Conservation (phyloP, 2,888 invertebrate genomes). For the Diadegma fenestrale region DNA sequence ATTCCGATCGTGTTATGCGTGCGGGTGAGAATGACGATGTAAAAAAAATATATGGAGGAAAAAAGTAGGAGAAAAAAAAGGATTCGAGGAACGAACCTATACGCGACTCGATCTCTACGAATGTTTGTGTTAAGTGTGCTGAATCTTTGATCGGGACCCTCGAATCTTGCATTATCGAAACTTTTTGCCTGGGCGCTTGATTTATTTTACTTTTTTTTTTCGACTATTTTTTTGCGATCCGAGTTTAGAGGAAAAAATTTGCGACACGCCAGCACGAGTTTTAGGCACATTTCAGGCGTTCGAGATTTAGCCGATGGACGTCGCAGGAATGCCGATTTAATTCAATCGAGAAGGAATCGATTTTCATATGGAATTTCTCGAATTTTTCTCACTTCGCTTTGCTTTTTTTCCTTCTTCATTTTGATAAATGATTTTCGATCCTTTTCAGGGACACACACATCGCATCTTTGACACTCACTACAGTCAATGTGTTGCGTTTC, state of each 20-base stretch:
- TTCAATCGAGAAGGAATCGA: neutral
- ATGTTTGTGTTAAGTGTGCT: slow-evolving; percentile 57
- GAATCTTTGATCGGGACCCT: slow-evolving; percentile 36
- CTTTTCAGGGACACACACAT: slow-evolving; percentile 3
- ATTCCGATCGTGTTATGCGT: slow-evolving; percentile 80
- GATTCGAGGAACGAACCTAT: slow-evolving; percentile 47
- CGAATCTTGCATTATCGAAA: slow-evolving; percentile 41
- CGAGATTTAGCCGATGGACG: neutral
- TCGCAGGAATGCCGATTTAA: neutral
- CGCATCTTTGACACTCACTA: neutral
- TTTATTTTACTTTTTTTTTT: slow-evolving; percentile 22
- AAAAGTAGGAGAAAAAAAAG: slow-evolving; percentile 56
- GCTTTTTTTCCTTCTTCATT: neutral
- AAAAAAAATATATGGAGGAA: slow-evolving; percentile 66
- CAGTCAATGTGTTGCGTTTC: slow-evolving; percentile 14
- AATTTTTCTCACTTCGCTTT: neutral
- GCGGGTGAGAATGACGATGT: slow-evolving; percentile 76
- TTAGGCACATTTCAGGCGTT: neutral
- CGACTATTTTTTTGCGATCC: neutral
- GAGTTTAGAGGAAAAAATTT: neutral
- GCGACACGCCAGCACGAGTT: neutral
- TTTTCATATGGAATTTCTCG: neutral
- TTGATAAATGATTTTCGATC: slow-evolving; percentile 3
- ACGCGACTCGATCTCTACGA: slow-evolving; percentile 18
- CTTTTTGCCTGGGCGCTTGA: neutral